A percentile compares a stretch with the other conserved stretches of the same genome.
Evolutionary conservation across 2,113 vertebrate species (phyloP).

Genomic region (Myotis yumanensis): DNA sequence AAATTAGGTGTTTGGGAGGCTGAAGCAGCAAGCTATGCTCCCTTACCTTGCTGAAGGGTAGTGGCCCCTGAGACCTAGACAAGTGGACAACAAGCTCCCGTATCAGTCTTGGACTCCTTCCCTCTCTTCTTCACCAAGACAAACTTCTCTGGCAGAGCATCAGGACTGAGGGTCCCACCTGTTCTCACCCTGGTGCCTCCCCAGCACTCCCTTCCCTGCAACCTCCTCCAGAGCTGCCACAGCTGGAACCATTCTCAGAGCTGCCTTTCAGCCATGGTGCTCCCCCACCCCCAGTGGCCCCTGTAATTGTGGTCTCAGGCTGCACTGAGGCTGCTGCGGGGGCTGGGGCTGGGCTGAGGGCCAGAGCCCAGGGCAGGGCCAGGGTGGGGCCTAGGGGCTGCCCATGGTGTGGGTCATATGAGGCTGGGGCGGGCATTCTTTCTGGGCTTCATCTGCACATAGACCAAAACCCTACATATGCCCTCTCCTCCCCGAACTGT

Average conservation of each 20-base stretch:
- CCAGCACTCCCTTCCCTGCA: neutral
- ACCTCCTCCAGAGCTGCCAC: conserved; percentile 40
- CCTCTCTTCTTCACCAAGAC: conserved; percentile 8
- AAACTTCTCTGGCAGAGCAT: neutral
- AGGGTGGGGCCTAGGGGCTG: conserved; percentile 41
- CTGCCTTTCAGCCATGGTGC: conserved; percentile 59
- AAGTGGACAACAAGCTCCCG: neutral
- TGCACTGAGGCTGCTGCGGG: conserved; percentile 43
- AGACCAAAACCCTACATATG: neutral
- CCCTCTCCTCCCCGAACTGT: neutral
- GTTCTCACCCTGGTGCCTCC: conserved; percentile 41
- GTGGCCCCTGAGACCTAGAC: neutral
- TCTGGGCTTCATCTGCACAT: neutral
- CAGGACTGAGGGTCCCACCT: conserved; percentile 56
- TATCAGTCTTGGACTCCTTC: neutral
- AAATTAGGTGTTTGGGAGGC: neutral
- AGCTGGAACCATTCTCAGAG: conserved; percentile 76
- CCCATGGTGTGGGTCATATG: neutral
- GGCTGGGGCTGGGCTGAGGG: conserved; percentile 68
- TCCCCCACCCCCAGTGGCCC: conserved; percentile 59
- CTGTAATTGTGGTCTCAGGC: conserved; percentile 78
- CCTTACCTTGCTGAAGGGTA: neutral
- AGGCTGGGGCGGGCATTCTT: neutral
- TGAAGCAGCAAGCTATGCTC: neutral
- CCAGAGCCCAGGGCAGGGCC: conserved; percentile 51